These are phyloP conservation scores for Canis aureus DNA, from an alignment of 2,113 vertebrate genomes.

Conservation along the genomic window DNA sequence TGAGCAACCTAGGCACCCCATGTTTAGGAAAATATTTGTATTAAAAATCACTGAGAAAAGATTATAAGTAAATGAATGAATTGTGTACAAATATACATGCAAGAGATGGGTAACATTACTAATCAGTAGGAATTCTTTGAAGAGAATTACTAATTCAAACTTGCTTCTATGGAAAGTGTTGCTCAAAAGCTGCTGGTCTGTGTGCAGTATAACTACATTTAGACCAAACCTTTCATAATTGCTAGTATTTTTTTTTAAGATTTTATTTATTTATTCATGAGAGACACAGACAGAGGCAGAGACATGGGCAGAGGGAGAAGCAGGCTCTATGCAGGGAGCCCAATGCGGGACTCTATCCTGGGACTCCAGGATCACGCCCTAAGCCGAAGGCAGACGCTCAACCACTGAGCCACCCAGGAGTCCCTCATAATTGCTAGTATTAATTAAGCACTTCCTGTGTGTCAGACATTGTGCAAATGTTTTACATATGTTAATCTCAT, in stretches of 20 bases:
- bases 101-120: background rate
- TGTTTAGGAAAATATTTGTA: background rate
- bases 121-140: background rate
- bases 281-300: no score
- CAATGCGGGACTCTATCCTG: no score
- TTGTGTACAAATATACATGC: background rate
- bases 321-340: no score
- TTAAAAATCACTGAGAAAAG: slow-evolving; percentile 16
- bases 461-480: background rate
- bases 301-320: no score
- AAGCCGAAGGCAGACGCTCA: no score
- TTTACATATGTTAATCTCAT: background rate
- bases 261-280: no score
- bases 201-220: background rate
- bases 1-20: background rate
- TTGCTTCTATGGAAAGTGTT: background rate
- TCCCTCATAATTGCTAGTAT: background rate
- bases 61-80: background rate
- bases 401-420: no score
- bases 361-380: no score
- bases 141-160: background rate
- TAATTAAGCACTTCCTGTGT: background rate
- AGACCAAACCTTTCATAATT: background rate
- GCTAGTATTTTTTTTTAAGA: background rate
- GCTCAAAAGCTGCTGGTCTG: background rate